Conservation (phyloP, 2,888 invertebrate genomes). For the Phasia obesa region DNA sequence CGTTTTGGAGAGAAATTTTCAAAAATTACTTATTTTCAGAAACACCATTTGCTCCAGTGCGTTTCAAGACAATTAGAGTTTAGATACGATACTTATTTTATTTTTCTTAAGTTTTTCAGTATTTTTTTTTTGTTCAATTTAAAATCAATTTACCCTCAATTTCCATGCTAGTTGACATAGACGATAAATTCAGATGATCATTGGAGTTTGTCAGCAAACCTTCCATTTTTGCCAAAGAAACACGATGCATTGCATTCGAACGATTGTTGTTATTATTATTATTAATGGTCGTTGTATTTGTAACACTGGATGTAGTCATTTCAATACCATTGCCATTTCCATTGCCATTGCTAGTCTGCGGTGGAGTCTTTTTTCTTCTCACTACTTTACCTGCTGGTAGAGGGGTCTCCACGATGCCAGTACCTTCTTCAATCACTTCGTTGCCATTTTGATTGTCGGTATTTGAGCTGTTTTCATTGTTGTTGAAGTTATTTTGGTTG, state of each 20-base stretch:
- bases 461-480: constrained; percentile 72
- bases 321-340: constrained; percentile 57
- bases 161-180: constrained; percentile 83
- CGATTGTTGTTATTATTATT: constrained; percentile 79
- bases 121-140: background rate
- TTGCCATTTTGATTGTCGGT: constrained; percentile 81
- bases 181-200: constrained; percentile 83
- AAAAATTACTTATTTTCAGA: too few species aligned
- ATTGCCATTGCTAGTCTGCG: constrained; percentile 71
- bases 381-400: constrained; percentile 88
- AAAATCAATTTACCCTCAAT: constrained; percentile 82
- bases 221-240: constrained; percentile 85
- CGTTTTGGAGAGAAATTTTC: too few species aligned
- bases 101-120: background rate
- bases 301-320: constrained; percentile 61
- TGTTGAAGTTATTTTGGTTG: constrained; percentile 71
- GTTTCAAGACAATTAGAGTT: too few species aligned
- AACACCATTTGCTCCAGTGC: too few species aligned
- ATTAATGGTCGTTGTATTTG: constrained; percentile 57
- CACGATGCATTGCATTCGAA: constrained; percentile 83
- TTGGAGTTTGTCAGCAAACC: constrained; percentile 75
- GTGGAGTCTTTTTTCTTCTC: constrained; percentile 80
- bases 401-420: constrained; percentile 86
- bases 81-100: background rate
- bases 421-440: constrained; percentile 82